Conservation (phyloP, 2,888 invertebrate genomes). For the Scaptomyza tumidula region DNA sequence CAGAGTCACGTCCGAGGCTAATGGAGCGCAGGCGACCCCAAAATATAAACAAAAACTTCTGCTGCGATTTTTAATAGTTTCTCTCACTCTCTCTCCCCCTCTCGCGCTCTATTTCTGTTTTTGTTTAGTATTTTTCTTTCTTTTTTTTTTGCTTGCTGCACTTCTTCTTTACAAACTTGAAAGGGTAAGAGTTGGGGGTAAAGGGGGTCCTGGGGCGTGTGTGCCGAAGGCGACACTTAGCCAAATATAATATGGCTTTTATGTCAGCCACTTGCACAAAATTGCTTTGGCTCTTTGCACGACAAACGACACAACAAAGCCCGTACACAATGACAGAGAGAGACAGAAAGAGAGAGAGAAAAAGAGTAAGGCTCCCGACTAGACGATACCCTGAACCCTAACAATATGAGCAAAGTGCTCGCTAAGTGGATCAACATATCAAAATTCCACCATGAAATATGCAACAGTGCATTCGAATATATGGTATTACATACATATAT, state of each 20-base stretch:
- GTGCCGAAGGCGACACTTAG: slow-evolving; percentile 75
- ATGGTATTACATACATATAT: neutral
- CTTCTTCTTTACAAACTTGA: neutral
- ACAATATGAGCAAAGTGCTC: slow-evolving; percentile 52
- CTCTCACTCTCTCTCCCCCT: neutral
- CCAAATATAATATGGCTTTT: slow-evolving; percentile 79
- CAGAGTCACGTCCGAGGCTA: slow-evolving; percentile 70
- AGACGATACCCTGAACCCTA: slow-evolving; percentile 1
- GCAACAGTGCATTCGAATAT: slow-evolving; percentile 14
- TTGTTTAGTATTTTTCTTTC: slow-evolving; percentile 5
- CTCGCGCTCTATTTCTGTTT: slow-evolving; percentile 4
- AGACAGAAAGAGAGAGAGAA: neutral
- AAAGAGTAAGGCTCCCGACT: too few relatives aligned
- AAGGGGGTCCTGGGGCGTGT: slow-evolving; percentile 34
- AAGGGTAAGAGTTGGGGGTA: neutral
- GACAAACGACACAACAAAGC: slow-evolving; percentile 5
- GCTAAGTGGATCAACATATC: slow-evolving; percentile 63
- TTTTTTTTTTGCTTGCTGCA: slow-evolving; percentile 28
- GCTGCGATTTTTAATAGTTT: slow-evolving; percentile 76
- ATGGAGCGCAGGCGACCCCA: slow-evolving; percentile 71
- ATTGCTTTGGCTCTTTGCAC: slow-evolving; percentile 60
- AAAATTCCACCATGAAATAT: slow-evolving; percentile 46
- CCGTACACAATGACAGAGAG: neutral
- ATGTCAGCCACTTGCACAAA: slow-evolving; percentile 77
- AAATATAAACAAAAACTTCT: slow-evolving; percentile 77